Evolutionary conservation across 2,888 invertebrate species (phyloP).

Genomic region (Nymphalis urticae): DNA sequence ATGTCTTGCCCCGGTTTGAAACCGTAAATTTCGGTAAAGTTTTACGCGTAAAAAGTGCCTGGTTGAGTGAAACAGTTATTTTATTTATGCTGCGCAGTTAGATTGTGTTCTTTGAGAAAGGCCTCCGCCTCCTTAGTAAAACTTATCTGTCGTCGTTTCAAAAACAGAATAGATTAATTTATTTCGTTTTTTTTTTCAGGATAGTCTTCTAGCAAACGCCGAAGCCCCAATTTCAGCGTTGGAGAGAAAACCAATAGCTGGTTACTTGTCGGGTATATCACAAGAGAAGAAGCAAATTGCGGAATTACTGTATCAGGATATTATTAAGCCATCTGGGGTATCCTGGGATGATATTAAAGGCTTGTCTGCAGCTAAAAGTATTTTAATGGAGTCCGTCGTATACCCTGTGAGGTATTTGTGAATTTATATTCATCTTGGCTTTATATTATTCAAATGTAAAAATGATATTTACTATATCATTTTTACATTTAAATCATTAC

Average conservation of each 20-base stretch:
- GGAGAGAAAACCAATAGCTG: conserved; percentile 60
- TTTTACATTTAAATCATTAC: too few relatives aligned
- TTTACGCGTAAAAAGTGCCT: too few relatives aligned
- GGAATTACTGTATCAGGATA: conserved; percentile 84
- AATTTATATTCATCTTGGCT: too few relatives aligned
- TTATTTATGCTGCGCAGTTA: too few relatives aligned
- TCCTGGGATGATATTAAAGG: conserved; percentile 90
- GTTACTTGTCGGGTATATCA: conserved; percentile 54
- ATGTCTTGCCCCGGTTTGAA: too few relatives aligned
- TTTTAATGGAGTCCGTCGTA: conserved; percentile 92
- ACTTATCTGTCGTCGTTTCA: not conserved
- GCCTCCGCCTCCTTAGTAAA: not conserved
- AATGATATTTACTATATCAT: too few relatives aligned
- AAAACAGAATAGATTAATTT: not conserved
- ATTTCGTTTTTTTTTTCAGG: conserved; percentile 42
- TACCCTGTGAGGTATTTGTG: conserved; percentile 83
- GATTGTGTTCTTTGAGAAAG: too few relatives aligned
- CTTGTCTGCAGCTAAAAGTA: conserved; percentile 86
- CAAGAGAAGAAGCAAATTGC: conserved; percentile 85
- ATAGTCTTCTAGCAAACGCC: conserved; percentile 40
- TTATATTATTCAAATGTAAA: too few relatives aligned
- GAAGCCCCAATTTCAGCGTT: conserved; percentile 48
- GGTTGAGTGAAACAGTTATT: too few relatives aligned
- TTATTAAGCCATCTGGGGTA: conserved; percentile 83
- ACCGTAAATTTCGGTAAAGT: too few relatives aligned